A percentile compares a stretch with the other conserved stretches of the same genome.
Conservation (phyloP, 2,797 vertebrate species). For the Scolopax bukidnonensis region DNA sequence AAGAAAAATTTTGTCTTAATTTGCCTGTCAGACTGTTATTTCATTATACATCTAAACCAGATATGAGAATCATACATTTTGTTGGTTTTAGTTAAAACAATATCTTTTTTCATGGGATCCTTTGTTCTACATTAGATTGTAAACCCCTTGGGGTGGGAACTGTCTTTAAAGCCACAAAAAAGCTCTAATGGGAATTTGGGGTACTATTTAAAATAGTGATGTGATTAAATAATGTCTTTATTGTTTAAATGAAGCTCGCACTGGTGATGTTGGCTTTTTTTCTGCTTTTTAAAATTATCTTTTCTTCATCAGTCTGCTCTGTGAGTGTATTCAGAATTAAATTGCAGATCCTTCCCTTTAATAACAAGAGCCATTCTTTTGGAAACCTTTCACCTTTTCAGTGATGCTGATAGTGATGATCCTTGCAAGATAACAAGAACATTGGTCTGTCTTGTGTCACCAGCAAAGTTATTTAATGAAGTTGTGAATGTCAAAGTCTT, state of each 20-base stretch:
- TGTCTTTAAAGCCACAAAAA: background rate
- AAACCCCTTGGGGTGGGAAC: background rate
- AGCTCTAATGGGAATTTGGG: background rate
- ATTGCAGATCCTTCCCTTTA: background rate
- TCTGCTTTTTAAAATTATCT: background rate
- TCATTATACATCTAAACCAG: background rate
- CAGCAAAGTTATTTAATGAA: constrained; percentile 22
- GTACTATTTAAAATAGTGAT: background rate
- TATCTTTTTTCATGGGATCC: background rate
- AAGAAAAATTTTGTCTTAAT: background rate
- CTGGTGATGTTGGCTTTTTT: background rate
- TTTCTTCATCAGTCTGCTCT: background rate
- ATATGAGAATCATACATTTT: background rate
- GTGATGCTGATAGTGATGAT: background rate
- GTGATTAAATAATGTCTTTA: background rate
- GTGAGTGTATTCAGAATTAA: background rate
- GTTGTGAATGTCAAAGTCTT: constrained; percentile 16
- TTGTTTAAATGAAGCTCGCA: background rate
- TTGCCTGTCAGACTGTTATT: background rate
- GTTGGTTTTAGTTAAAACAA: background rate
- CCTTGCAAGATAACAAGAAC: background rate
- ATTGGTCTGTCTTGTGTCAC: background rate
- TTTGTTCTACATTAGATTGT: background rate
- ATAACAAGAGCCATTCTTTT: background rate
- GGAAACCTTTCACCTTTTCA: background rate